Percentiles rank a stretch among this genome's conserved stretches.
phyloP scores from a whole-genome alignment of 2,888 invertebrate species.

The Acrobasis repandana region DNA sequence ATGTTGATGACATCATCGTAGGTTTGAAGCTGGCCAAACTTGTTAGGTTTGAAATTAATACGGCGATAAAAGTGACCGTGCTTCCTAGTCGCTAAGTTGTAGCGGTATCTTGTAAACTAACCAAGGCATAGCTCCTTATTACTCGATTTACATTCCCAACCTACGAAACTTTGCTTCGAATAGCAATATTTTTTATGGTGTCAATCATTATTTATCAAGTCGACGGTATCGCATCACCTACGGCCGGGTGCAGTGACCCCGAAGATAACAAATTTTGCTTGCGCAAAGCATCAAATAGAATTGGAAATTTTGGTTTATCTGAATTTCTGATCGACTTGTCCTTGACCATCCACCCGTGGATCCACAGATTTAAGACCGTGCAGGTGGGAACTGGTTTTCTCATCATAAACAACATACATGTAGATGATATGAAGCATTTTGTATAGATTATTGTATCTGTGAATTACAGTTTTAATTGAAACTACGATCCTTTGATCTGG shows the following conservation, averaged over 20 bases:
- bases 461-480: too few relatives aligned
- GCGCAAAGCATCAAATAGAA: slow-evolving; percentile 41
- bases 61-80: slow-evolving; percentile 29
- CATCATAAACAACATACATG: background rate
- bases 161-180: slow-evolving; percentile 10
- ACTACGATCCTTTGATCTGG: too few relatives aligned
- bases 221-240: slow-evolving; percentile 15
- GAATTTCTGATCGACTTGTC: slow-evolving; percentile 52
- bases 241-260: slow-evolving; percentile 47
- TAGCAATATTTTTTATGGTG: slow-evolving; percentile 27
- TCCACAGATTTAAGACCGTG: slow-evolving; percentile 7
- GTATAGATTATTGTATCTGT: too few relatives aligned
- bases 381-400: slow-evolving; percentile 19
- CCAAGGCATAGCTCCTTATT: background rate
- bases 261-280: slow-evolving; percentile 38
- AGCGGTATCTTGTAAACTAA: background rate
- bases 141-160: background rate
- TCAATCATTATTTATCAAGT: slow-evolving; percentile 29
- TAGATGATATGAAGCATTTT: background rate
- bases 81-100: slow-evolving; percentile 2
- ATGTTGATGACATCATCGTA: slow-evolving; percentile 56
- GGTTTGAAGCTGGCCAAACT: slow-evolving; percentile 53
- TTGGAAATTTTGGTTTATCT: slow-evolving; percentile 50
- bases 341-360: slow-evolving; percentile 50
- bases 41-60: slow-evolving; percentile 44